A percentile compares a stretch with the other conserved stretches of the same genome.
phyloP scores from a whole-genome alignment of 2,113 vertebrate species.

The Talpa occidentalis region DNA sequence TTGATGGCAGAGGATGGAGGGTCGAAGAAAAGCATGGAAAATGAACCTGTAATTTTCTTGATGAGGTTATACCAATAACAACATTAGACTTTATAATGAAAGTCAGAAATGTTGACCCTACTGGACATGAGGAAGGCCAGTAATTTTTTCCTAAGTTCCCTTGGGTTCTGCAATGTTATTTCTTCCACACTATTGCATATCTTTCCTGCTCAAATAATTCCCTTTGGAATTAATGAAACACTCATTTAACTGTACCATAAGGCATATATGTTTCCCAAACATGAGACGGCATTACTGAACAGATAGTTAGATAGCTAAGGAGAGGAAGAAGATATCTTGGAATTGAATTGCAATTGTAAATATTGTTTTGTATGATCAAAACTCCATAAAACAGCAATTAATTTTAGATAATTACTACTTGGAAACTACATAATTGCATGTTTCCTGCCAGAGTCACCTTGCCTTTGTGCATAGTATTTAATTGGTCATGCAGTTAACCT shows the following conservation, averaged over 20 bases:
- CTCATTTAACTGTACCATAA: slow-evolving; percentile 37
- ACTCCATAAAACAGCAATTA: slow-evolving; percentile 76
- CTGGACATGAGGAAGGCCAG: slow-evolving; percentile 17
- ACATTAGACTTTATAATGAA: slow-evolving; percentile 51
- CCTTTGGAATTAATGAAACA: slow-evolving; percentile 67
- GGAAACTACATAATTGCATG: slow-evolving; percentile 78
- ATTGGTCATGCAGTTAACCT: slow-evolving; percentile 71
- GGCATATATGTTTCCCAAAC: slow-evolving; percentile 50
- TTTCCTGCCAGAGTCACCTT: slow-evolving; percentile 77
- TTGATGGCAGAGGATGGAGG: slow-evolving; percentile 57
- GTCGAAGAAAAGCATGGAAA: slow-evolving; percentile 67
- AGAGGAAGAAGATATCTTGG: slow-evolving; percentile 54
- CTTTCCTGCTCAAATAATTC: slow-evolving; percentile 51
- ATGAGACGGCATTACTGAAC: slow-evolving; percentile 38
- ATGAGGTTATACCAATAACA: slow-evolving; percentile 63
- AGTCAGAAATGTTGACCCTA: slow-evolving; percentile 69
- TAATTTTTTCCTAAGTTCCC: slow-evolving; percentile 11
- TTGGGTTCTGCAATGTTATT: slow-evolving; percentile 57
- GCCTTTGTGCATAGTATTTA: slow-evolving; percentile 74
- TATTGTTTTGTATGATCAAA: slow-evolving; percentile 78
- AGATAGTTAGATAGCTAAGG: slow-evolving; percentile 40
- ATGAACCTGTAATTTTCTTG: slow-evolving; percentile 68
- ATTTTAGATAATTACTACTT: slow-evolving; percentile 79
- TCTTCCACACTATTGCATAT: slow-evolving; percentile 47
- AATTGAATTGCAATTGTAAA: slow-evolving; percentile 73